A percentile compares a stretch with the other conserved stretches of the same genome.
These are phyloP conservation scores for Zosterops lateralis DNA, from an alignment of 2,113 vertebrate species.

Conservation along the genomic window DNA sequence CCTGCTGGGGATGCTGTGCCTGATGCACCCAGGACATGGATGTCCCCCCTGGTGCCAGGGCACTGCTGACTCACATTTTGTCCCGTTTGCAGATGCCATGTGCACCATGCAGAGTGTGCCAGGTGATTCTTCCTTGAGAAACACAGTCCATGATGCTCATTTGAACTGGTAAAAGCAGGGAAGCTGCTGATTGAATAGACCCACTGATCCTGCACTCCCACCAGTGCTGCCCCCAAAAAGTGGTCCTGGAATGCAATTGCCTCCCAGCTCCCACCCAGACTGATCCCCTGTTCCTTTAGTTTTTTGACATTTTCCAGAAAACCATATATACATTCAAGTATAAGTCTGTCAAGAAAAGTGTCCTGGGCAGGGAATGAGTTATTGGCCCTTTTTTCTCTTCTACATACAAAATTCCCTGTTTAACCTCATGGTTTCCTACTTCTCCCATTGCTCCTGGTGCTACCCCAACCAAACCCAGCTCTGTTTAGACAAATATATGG, in stretches of 20 bases:
- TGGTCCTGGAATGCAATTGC: background rate
- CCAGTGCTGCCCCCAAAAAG: fast-evolving
- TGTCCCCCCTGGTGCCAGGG: background rate
- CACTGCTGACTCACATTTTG: background rate
- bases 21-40: background rate
- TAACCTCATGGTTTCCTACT: background rate
- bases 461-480: background rate
- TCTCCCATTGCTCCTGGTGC: background rate
- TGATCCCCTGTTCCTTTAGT: background rate
- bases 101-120: background rate
- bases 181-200: background rate
- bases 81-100: background rate
- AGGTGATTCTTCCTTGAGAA: background rate
- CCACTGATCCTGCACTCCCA: background rate
- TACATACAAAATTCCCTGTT: background rate
- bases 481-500: background rate
- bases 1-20: background rate
- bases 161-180: background rate
- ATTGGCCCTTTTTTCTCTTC: background rate
- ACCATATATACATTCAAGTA: background rate
- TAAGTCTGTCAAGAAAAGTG: background rate
- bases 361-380: background rate
- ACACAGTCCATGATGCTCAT: fast-evolving
- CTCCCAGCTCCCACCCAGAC: background rate
- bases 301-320: background rate